These are phyloP conservation scores for Microcebus jonahi DNA, from an alignment of 2,113 vertebrate species.

Conservation along the genomic window DNA sequence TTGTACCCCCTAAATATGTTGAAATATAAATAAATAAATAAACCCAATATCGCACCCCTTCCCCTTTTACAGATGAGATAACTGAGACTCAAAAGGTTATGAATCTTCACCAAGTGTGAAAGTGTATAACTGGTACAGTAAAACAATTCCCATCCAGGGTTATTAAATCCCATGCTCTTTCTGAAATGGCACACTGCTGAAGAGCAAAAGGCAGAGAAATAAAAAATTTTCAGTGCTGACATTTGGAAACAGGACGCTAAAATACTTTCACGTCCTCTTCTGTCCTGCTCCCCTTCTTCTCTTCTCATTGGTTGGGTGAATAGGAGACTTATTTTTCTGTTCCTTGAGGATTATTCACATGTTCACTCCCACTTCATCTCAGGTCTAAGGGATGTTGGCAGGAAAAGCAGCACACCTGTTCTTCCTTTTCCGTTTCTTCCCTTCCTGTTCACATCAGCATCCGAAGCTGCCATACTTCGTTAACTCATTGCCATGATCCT, in stretches of 20 bases:
- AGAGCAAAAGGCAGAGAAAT: neutral
- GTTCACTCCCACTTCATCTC: constrained; percentile 53
- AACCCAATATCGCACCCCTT: neutral
- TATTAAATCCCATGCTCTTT: neutral
- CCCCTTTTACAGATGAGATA: neutral
- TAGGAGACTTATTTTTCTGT: constrained; percentile 65
- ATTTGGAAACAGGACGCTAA: neutral
- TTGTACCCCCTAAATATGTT: no score
- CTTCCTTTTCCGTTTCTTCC: neutral
- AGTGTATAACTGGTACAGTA: neutral
- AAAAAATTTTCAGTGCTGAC: neutral
- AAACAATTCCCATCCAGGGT: neutral
- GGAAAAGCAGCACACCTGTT: constrained; percentile 61
- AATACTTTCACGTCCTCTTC: neutral
- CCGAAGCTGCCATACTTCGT: constrained; percentile 40
- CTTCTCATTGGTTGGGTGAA: constrained; percentile 9
- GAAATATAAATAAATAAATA: no score
- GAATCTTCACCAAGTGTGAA: neutral
- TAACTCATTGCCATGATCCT: constrained; percentile 16
- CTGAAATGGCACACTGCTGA: neutral
- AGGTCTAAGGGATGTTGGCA: constrained; percentile 69
- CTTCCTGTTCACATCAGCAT: constrained; percentile 40
- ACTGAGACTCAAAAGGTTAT: neutral
- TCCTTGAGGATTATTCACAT: constrained; percentile 8
- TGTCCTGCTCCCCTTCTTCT: neutral